Percentiles rank a stretch among this genome's conserved stretches.
Conservation (phyloP, 2,113 vertebrate species). For the Malurus elegans region DNA sequence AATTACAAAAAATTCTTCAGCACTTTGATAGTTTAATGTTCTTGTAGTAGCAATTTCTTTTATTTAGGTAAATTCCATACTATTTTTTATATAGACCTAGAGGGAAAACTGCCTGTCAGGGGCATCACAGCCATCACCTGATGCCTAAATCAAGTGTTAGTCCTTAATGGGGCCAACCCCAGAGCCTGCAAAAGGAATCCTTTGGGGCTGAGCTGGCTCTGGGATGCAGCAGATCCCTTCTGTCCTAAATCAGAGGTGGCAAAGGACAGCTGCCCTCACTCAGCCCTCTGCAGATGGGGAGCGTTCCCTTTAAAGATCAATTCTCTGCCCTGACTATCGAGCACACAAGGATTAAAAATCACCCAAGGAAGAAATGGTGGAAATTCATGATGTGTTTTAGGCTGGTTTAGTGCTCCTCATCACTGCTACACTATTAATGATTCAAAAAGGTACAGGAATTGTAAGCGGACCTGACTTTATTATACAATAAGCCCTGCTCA, state of each 20-base stretch:
- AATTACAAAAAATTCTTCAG: background rate
- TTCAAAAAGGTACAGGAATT: background rate
- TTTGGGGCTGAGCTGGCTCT: background rate
- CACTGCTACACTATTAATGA: background rate
- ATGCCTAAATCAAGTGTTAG: background rate
- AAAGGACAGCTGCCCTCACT: background rate
- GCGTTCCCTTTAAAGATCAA: background rate
- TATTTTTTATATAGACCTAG: background rate
- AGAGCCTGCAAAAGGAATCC: background rate
- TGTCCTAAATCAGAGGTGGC: background rate
- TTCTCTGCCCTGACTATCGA: background rate
- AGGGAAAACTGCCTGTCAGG: background rate
- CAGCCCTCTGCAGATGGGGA: accelerated
- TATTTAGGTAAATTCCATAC: background rate
- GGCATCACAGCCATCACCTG: background rate
- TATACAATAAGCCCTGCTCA: background rate
- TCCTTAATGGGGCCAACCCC: background rate
- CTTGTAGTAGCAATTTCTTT: background rate
- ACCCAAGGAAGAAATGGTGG: background rate
- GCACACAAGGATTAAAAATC: background rate
- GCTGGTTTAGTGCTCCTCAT: background rate
- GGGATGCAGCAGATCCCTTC: background rate
- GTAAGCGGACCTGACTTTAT: background rate
- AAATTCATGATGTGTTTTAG: background rate
- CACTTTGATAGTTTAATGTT: background rate